Evolutionary conservation across 2,797 vertebrate species (phyloP).

Genomic region (Pampus argenteus): DNA sequence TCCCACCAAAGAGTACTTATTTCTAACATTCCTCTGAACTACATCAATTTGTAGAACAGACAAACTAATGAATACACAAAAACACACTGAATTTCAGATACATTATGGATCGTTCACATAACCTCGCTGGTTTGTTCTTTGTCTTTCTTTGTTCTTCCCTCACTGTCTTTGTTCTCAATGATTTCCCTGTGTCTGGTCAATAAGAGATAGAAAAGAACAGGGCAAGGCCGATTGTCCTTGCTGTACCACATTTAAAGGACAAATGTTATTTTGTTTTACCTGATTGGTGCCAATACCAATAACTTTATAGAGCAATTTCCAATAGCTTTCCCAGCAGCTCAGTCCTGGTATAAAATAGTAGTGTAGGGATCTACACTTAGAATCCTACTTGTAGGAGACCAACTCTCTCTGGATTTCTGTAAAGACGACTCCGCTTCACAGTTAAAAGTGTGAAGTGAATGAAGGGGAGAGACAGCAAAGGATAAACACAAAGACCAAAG

Average conservation of each 20-base stretch:
- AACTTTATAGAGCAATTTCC: background rate
- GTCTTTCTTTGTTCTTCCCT: slow-evolving; percentile 39
- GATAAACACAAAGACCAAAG: background rate
- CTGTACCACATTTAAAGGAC: slow-evolving; percentile 38
- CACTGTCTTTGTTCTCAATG: slow-evolving; percentile 63
- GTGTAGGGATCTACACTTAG: background rate
- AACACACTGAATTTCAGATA: slow-evolving; percentile 40
- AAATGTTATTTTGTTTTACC: slow-evolving; percentile 13
- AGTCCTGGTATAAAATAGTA: background rate
- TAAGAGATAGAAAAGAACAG: slow-evolving; percentile 57
- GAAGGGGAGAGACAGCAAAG: background rate
- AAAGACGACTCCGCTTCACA: background rate
- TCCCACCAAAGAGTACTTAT: background rate
- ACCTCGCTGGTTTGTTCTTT: slow-evolving; percentile 57
- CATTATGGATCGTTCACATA: slow-evolving; percentile 79
- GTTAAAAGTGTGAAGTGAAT: background rate
- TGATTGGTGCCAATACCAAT: background rate
- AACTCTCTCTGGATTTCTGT: background rate
- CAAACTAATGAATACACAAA: slow-evolving; percentile 20
- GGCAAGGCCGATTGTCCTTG: slow-evolving; percentile 63
- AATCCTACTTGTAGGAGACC: background rate
- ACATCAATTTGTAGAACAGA: slow-evolving; percentile 34
- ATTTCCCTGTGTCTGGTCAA: slow-evolving; percentile 72
- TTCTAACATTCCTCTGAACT: slow-evolving; percentile 10
- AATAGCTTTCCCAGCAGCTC: background rate